phyloP scores from a whole-genome alignment of 2,113 vertebrate genomes.

The Hypanus sabinus region DNA sequence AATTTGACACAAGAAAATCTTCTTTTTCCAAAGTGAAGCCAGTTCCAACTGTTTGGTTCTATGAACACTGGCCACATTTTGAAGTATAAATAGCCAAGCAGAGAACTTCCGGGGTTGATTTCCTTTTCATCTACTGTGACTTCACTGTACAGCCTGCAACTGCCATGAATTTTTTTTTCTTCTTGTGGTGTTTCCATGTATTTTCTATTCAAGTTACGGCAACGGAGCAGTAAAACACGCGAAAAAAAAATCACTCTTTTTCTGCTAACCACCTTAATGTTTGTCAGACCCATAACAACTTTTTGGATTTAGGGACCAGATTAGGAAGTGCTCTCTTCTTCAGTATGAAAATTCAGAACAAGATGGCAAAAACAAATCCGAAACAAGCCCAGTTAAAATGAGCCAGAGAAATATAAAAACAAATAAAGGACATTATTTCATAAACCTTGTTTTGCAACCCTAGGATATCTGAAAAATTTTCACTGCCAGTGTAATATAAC shows the following conservation, averaged over 20 bases:
- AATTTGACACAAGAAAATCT: neutral
- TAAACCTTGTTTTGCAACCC: neutral
- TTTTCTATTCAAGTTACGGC: neutral
- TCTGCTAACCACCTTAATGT: neutral
- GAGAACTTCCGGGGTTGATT: neutral
- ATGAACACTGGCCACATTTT: neutral
- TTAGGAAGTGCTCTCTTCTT: neutral
- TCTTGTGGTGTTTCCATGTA: neutral
- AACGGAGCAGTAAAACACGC: neutral
- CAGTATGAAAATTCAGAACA: neutral
- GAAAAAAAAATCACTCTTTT: neutral
- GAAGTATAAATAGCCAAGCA: neutral
- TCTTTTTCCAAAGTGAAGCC: neutral
- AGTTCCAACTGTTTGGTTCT: neutral
- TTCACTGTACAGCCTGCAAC: neutral
- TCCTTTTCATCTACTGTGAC: neutral
- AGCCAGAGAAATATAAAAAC: neutral
- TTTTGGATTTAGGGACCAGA: neutral
- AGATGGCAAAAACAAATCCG: neutral
- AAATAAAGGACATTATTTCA: neutral
- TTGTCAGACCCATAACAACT: neutral
- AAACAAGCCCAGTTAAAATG: neutral
- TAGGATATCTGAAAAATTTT: neutral
- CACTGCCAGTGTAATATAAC: neutral
- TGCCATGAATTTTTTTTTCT: neutral